Evolutionary conservation across 1,140 invertebrate species (phyloP).

Genomic region (Macrobrachium nipponense): DNA sequence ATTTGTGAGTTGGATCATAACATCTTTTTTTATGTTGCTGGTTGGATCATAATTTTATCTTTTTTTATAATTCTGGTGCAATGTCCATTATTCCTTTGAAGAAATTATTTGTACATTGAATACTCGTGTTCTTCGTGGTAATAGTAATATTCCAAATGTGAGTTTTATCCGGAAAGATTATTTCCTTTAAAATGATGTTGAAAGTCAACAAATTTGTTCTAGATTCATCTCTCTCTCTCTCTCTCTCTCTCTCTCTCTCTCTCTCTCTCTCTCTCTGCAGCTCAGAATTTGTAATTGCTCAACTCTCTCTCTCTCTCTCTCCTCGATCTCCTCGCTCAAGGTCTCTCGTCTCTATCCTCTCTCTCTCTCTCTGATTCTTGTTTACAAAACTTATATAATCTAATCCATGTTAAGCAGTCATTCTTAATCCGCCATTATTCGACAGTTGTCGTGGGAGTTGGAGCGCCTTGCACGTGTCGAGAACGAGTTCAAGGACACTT

Average conservation of each 20-base stretch:
- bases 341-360: too few relatives aligned
- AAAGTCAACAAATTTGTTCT: background rate
- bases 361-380: background rate
- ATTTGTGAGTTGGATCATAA: too few relatives aligned
- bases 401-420: too few relatives aligned
- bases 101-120: too few relatives aligned
- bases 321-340: too few relatives aligned
- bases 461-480: slow-evolving; percentile 72
- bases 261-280: slow-evolving; percentile 1
- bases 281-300: background rate
- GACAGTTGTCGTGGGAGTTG: slow-evolving; percentile 74
- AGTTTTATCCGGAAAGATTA: too few relatives aligned
- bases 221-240: background rate
- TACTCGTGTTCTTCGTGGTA: too few relatives aligned
- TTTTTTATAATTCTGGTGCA: slow-evolving; percentile 13
- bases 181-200: too few relatives aligned
- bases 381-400: too few relatives aligned
- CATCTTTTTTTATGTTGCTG: background rate
- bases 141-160: too few relatives aligned
- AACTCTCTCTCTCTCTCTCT: slow-evolving; percentile 30
- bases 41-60: background rate
- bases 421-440: slow-evolving; percentile 44
- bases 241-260: background rate
- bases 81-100: background rate
- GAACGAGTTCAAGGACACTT: slow-evolving; percentile 74